Conservation (phyloP, 2,888 invertebrate genomes). For the Baronia brevicornis region DNA sequence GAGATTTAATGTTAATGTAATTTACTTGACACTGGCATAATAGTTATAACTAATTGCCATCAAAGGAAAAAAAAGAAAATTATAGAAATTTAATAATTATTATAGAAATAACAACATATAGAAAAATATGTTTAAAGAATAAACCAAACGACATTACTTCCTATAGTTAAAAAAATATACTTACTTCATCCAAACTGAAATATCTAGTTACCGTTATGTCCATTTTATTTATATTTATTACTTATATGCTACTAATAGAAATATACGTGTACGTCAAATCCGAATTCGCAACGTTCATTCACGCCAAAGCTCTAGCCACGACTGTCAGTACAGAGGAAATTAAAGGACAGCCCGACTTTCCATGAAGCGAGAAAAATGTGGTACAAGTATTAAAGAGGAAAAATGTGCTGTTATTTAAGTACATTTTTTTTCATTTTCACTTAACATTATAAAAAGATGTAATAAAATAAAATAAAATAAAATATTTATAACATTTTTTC, state of each 20-base stretch:
- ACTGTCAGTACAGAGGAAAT: conserved; percentile 45
- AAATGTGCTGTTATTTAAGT: too few species aligned
- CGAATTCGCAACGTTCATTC: conserved; percentile 34
- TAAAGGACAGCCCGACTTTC: conserved; percentile 26
- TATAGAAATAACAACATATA: background rate
- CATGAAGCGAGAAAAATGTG: conserved; percentile 27
- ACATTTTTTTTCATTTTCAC: too few species aligned
- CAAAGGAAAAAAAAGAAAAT: too few species aligned
- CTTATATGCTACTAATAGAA: background rate
- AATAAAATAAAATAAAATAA: too few species aligned
- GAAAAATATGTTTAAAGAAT: background rate
- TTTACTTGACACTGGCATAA: too few species aligned
- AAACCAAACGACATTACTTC: background rate
- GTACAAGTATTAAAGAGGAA: conserved; percentile 27
- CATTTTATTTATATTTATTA: conserved; percentile 32
- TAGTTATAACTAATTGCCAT: too few species aligned
- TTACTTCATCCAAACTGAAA: conserved; percentile 69
- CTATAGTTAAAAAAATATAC: conserved; percentile 23
- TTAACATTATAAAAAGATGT: too few species aligned
- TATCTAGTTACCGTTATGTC: conserved; percentile 67
- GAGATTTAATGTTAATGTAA: too few species aligned
- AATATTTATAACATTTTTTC: too few species aligned
- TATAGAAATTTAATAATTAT: too few species aligned
- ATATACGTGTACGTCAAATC: conserved; percentile 28
- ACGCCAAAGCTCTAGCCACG: conserved; percentile 26